Evolutionary conservation across 2,888 invertebrate species (phyloP).

Genomic region (Torymus auratus): DNA sequence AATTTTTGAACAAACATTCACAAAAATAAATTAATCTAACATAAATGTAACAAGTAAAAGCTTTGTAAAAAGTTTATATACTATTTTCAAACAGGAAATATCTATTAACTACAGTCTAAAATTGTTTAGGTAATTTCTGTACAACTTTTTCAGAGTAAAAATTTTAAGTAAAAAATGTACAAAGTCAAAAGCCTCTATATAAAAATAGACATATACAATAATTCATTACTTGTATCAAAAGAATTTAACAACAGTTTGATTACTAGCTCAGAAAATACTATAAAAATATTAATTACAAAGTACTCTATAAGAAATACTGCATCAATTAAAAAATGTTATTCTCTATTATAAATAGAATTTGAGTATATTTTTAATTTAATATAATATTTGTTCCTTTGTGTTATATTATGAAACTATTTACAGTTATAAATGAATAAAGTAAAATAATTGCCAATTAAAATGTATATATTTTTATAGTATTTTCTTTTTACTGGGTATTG

Average conservation of each 20-base stretch:
- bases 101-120: slow-evolving; percentile 46
- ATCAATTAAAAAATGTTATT: neutral
- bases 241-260: slow-evolving; percentile 12
- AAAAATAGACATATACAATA: slow-evolving; percentile 25
- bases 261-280: slow-evolving; percentile 31
- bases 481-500: slow-evolving; percentile 24
- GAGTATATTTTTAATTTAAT: no score
- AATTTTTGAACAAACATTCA: slow-evolving; percentile 37
- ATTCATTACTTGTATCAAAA: slow-evolving; percentile 27
- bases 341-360: no score
- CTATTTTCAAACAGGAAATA: slow-evolving; percentile 35
- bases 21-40: slow-evolving; percentile 35
- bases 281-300: slow-evolving; percentile 11
- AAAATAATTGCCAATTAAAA: no score
- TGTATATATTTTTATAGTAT: slow-evolving; percentile 30
- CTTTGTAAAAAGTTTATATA: slow-evolving; percentile 16
- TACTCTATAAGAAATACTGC: neutral
- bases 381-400: no score
- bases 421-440: no score
- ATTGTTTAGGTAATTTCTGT: slow-evolving; percentile 19
- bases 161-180: slow-evolving; percentile 29
- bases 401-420: no score
- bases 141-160: slow-evolving; percentile 29
- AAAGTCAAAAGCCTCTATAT: slow-evolving; percentile 27
- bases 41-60: slow-evolving; percentile 40